Evolutionary conservation across 2,888 invertebrate species (phyloP), one percentile per base, ranked within the genome.

Genomic region (Laothoe populi): DNA sequence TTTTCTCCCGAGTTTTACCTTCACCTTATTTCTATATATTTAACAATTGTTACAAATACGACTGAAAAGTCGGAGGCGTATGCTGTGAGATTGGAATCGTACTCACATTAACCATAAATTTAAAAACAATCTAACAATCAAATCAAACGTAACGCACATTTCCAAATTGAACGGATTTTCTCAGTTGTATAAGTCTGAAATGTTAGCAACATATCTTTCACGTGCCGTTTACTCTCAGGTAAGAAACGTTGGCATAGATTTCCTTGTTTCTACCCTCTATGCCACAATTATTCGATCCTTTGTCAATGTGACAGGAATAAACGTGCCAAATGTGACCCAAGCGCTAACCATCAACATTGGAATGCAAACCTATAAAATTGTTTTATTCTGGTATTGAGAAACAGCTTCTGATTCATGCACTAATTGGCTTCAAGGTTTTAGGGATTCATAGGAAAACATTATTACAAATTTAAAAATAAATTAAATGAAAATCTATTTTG

Each of bases 221-320:
- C 62, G 45, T 59, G 57, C 61, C 57, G 63, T 64, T 67, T 62
- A 35, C 46, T 38, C 31, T 57, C 61, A 64, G 62, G 62, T 64
- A 67, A 40, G 42, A 60, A 21, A 16, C 42, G 42, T 44, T 5
- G 53, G 60, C 58, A 46, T 45, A 63, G 58, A 63, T 66, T 68
- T 60, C 44, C 35, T 59, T 42, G 35, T 57, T 57, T 48, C 57
- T 35, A 42, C 40, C 11, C 19, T 19, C 19, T 53, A 42, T 26
- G 24, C 46, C 13, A 58, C 48, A 58, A 58, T 62, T 58, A 58
- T 58, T 13, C 46, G 38, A 21, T 48, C 62, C 62, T 46, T 38
- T 62, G 40, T 48, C 62, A 59, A 45, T 35, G 19, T 53, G 53
- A 11, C 19, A 44, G 19, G 19, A 53, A 53, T 19, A 19, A 44